Base-by-base conservation (phyloP, 2,888 invertebrate genomes). In the Leptopterna dolabrata region DNA sequence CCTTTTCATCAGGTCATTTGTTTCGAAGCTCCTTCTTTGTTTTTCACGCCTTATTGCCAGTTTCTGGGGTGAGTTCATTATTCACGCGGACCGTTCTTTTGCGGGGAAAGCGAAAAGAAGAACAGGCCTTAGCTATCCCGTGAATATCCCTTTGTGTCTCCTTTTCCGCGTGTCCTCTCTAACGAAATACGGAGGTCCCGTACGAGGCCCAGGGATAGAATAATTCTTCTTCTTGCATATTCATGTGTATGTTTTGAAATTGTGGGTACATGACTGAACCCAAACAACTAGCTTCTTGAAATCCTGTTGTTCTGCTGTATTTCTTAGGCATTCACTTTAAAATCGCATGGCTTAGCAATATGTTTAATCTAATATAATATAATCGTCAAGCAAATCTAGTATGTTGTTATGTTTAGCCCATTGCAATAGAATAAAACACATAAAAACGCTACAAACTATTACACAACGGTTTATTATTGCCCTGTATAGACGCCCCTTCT, bases 1-100 rank as follows among this genome's bases (percentile, higher is more conserved):
- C 30, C 81, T 47, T 47, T 81, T 81, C 81, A 81, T 81, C 81
- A 81, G 81, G 81, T 81, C 81, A 81, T 81, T 81, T 81, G 81
- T 81, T 81, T 81, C 27, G 43, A n/a, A 45, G 45, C 14, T 78
- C 47, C 51, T 36, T 47, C 81, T 81, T 81, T 81, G 81, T 81
- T 81, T 81, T 51, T 51, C 78, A 43, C 81, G 81, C 30, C 81
- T 81, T 81, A 81, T 81, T 81, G 81, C 47, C 81, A 55, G 30
- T 81, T 47, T 27, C 36, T 7, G 73, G 73, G 36, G 81, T 29
- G 81, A 24, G 51, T 81, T 81, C 81, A 81, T 81, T 81, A 81
- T 81, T 81, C 81, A 81, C 45, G 47, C 51, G 30, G 24, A 30
- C 55, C 27, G 30, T 81, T 81, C 36, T 81, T 81, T 55, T 29